Evolutionary conservation across 2,113 vertebrate genomes (phyloP).

Genomic region (Crotalus helleri): DNA sequence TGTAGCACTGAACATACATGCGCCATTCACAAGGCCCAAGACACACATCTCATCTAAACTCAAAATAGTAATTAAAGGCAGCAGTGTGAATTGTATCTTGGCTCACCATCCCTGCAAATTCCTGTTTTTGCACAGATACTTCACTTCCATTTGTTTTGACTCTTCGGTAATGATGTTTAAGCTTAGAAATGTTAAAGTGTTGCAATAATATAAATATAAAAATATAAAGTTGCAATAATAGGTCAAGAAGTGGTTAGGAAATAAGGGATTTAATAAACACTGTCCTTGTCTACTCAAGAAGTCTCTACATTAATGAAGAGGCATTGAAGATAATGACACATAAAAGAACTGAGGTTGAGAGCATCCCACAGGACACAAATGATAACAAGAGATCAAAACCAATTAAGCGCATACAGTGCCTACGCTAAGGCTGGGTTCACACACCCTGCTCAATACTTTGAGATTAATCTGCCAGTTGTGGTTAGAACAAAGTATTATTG

Average conservation of each 20-base stretch:
- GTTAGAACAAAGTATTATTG: too few species aligned
- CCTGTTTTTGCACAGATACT: not conserved
- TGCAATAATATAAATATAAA: too few species aligned
- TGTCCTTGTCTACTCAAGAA: not conserved
- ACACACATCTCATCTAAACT: not conserved
- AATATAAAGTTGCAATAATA: not conserved
- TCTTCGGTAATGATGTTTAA: not conserved
- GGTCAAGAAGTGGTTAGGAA: not conserved
- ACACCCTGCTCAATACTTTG: too few species aligned
- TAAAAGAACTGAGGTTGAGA: not conserved
- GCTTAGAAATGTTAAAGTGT: not conserved
- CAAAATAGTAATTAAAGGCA: not conserved
- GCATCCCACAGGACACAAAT: not conserved
- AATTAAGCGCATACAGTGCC: not conserved
- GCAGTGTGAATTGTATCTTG: not conserved
- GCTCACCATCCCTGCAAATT: not conserved
- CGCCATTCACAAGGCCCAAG: not conserved
- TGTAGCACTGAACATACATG: not conserved
- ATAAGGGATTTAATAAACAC: not conserved
- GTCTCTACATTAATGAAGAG: not conserved
- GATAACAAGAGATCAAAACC: not conserved
- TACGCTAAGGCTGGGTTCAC: too few species aligned
- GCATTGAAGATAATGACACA: not conserved
- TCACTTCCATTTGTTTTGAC: not conserved
- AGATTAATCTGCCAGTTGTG: too few species aligned